Evolutionary conservation across 2,113 vertebrate genomes (phyloP).

Genomic region (Aptenodytes patagonicus): DNA sequence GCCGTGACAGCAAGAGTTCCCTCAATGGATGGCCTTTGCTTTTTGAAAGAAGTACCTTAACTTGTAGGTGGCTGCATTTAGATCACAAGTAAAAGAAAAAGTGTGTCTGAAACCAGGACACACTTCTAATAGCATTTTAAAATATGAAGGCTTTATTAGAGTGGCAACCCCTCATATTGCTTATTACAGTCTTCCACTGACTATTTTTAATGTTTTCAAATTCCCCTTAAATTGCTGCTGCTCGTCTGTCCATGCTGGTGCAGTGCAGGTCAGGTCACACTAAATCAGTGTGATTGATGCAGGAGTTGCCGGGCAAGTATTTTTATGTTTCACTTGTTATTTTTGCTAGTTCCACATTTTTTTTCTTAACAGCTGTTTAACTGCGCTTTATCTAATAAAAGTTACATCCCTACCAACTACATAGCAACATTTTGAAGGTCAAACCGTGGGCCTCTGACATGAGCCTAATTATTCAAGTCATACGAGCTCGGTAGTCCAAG

Average conservation of each 20-base stretch:
- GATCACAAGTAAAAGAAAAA: not conserved
- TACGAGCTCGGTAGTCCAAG: not conserved
- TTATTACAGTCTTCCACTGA: not conserved
- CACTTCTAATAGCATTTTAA: not conserved
- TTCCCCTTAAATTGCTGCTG: not conserved
- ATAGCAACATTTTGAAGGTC: not conserved
- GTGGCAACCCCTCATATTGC: not conserved
- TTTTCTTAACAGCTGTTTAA: not conserved
- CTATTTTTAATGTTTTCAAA: not conserved
- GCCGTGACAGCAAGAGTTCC: not conserved
- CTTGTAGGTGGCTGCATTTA: not conserved
- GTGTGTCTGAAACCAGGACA: too few relatives aligned
- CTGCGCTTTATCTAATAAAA: not conserved
- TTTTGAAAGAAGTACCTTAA: not conserved
- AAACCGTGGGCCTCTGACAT: not conserved
- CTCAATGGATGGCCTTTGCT: not conserved
- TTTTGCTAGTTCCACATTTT: not conserved
- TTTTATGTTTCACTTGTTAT: not conserved
- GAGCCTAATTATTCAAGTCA: not conserved
- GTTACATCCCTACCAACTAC: not conserved
- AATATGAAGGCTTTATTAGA: not conserved
- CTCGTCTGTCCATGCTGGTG: not conserved
- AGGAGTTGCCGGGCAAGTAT: not conserved
- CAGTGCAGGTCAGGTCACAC: not conserved
- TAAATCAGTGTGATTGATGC: not conserved